Conservation (phyloP, 2,797 vertebrate genomes). For the Spinus pinus region DNA sequence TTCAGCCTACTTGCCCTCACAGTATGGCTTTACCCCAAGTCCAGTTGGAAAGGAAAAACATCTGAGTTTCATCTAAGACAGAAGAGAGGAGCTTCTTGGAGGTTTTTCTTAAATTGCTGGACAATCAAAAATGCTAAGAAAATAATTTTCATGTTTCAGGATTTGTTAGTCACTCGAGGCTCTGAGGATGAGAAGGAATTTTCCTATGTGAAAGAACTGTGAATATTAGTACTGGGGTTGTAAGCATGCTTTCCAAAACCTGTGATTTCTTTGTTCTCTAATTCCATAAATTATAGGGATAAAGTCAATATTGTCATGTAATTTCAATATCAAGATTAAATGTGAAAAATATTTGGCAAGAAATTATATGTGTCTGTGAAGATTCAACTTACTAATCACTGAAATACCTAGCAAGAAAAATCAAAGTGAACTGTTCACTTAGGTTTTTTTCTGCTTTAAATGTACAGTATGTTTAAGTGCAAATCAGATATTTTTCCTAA, state of each 20-base stretch:
- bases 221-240: neutral
- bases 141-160: neutral
- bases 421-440: neutral
- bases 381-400: neutral
- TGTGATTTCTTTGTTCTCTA: neutral
- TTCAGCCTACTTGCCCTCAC: neutral
- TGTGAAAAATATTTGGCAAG: neutral
- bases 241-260: rapidly evolving
- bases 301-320: neutral
- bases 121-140: neutral
- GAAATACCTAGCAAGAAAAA: neutral
- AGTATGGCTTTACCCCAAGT: neutral
- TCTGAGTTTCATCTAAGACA: neutral
- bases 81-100: neutral
- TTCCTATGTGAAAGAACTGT: neutral
- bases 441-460: neutral
- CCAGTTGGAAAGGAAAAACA: neutral
- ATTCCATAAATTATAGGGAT: neutral
- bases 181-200: neutral
- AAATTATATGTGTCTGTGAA: neutral
- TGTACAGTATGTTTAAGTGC: neutral
- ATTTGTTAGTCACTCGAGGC: rapidly evolving
- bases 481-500: neutral
- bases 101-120: neutral
- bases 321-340: neutral